A percentile compares a stretch with the other conserved stretches of the same genome.
Conservation (phyloP, 1,140 invertebrate species). For the Linepithema humile region DNA sequence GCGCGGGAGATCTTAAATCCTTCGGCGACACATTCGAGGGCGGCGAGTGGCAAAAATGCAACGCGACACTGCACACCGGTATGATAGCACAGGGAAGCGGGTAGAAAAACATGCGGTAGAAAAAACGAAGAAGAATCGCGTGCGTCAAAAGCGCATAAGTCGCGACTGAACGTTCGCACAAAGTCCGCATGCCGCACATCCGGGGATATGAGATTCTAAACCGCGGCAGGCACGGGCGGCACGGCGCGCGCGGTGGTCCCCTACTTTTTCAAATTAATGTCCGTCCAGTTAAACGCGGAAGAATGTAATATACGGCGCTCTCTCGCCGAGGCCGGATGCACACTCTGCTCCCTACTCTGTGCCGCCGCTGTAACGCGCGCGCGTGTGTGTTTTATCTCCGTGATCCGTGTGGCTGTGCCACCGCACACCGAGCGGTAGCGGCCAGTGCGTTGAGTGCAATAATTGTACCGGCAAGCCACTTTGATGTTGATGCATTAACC, state of each 20-base stretch:
- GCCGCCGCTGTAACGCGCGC: background rate
- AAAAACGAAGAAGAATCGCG: background rate
- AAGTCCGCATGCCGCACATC: conserved; percentile 37
- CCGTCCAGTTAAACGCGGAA: conserved; percentile 74
- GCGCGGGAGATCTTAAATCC: conserved; percentile 27
- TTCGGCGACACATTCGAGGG: background rate
- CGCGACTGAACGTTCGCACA: conserved; percentile 63
- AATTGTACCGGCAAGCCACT: conserved; percentile 78
- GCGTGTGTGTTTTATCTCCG: conserved; percentile 3
- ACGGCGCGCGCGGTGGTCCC: conserved; percentile 28
- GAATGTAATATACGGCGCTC: conserved; percentile 74
- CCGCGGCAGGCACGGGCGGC: conserved; percentile 34
- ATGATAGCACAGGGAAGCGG: background rate
- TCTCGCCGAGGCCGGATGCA: background rate
- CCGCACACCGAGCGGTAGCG: conserved; percentile 40
- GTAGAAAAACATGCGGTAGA: background rate
- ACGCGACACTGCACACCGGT: no score
- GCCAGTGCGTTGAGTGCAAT: conserved; percentile 74
- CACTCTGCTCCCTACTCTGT: background rate
- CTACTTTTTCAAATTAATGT: conserved; percentile 75
- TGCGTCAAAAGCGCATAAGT: conserved; percentile 58
- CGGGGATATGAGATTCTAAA: conserved; percentile 66
- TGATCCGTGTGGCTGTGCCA: conserved; percentile 26
- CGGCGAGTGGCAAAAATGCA: conserved; percentile 9
- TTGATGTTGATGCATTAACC: conserved; percentile 81